Conservation (phyloP, 2,797 vertebrate genomes). For the Poeciliopsis gracilis region DNA sequence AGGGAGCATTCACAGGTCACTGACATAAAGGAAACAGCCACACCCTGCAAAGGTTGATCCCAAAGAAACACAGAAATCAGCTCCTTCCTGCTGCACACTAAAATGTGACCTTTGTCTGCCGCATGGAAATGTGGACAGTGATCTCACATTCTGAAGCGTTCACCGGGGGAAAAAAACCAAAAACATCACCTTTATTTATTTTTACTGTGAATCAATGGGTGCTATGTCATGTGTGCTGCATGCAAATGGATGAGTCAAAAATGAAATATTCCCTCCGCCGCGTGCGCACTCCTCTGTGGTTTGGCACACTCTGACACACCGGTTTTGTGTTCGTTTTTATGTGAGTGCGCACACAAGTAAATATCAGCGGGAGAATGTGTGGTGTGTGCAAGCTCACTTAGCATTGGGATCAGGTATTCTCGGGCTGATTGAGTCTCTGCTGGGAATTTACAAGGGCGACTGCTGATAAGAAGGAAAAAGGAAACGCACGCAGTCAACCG, state of each 20-base stretch:
- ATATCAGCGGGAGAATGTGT: conserved; percentile 12
- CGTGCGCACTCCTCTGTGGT: conserved; percentile 15
- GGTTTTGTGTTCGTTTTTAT: conserved; percentile 11
- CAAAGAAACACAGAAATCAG: conserved; percentile 13
- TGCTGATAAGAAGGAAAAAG: conserved; percentile 41
- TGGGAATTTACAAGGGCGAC: conserved; percentile 64
- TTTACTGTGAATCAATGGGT: conserved; percentile 31
- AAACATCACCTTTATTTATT: conserved; percentile 42
- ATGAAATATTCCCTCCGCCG: conserved; percentile 52
- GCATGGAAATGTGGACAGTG: conserved; percentile 48
- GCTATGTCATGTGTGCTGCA: conserved; percentile 37
- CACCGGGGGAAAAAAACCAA: not conserved
- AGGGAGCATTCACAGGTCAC: conserved; percentile 25
- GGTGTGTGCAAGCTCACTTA: conserved; percentile 32
- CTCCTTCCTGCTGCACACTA: conserved; percentile 25
- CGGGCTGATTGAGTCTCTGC: conserved; percentile 45
- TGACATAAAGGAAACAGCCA: conserved; percentile 24
- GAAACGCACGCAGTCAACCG: conserved; percentile 35
- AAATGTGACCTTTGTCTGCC: conserved; percentile 57
- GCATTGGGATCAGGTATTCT: conserved; percentile 68
- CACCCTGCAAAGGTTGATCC: conserved; percentile 19
- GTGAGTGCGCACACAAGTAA: not conserved
- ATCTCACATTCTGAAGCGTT: conserved; percentile 39
- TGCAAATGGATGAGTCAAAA: conserved; percentile 50
- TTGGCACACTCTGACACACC: not conserved